These are phyloP conservation scores for Aeoliscus strigatus DNA, from an alignment of 2,797 vertebrate genomes.

Conservation along the genomic window DNA sequence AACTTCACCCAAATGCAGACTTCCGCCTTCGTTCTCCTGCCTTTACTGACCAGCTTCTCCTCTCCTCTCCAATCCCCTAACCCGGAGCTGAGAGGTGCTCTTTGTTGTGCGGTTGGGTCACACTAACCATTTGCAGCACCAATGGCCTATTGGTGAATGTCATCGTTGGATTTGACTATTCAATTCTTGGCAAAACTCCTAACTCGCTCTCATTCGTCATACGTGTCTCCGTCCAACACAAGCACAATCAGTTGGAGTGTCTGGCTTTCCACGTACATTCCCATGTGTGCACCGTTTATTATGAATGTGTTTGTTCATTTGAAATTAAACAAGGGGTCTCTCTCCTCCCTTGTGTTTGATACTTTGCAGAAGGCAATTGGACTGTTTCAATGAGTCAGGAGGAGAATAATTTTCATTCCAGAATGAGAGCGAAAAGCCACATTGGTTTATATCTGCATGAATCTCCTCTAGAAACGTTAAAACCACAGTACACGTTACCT, in stretches of 20 bases:
- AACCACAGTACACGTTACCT: too few species aligned
- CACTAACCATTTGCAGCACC: too few species aligned
- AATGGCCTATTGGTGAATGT: too few species aligned
- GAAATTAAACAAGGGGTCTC: slow-evolving; percentile 22
- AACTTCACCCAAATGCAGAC: too few species aligned
- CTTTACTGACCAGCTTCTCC: too few species aligned
- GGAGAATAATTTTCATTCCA: slow-evolving; percentile 22
- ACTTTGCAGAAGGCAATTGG: slow-evolving; percentile 37
- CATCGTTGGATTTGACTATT: too few species aligned
- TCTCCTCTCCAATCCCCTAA: too few species aligned
- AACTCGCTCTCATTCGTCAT: slow-evolving; percentile 47
- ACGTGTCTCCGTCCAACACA: slow-evolving; percentile 52
- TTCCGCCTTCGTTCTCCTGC: too few species aligned
- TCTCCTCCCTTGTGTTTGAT: slow-evolving; percentile 29
- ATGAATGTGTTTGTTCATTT: slow-evolving; percentile 45
- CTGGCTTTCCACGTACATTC: slow-evolving; percentile 53
- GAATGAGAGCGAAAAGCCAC: slow-evolving; percentile 10
- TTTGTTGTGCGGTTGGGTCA: too few species aligned
- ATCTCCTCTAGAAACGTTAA: too few species aligned
- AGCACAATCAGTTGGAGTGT: slow-evolving; percentile 40
- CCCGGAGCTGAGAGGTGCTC: too few species aligned
- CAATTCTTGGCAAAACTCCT: slow-evolving; percentile 41
- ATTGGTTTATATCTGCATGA: slow-evolving; percentile 28
- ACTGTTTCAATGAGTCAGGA: slow-evolving; percentile 15
- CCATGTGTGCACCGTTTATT: slow-evolving; percentile 38